Conservation (phyloP, 2,888 invertebrate genomes). For the Pheosia gnoma region DNA sequence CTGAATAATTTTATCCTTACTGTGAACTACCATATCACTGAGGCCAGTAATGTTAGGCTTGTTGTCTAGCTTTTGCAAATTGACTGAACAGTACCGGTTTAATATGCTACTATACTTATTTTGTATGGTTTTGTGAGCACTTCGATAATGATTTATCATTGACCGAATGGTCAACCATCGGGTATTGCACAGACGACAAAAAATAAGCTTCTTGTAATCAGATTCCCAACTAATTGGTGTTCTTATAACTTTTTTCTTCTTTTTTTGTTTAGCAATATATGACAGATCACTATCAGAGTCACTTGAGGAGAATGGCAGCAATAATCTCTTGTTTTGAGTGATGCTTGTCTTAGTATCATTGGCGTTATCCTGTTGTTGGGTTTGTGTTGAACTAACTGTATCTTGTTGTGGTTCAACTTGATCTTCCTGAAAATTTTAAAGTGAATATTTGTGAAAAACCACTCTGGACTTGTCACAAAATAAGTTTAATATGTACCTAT, state of each 20-base stretch:
- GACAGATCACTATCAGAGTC: conserved; percentile 20
- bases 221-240: conserved; percentile 35
- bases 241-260: conserved; percentile 8
- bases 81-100: conserved; percentile 50
- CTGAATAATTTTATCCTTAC: conserved; percentile 51
- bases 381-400: conserved; percentile 44
- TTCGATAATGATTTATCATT: conserved; percentile 23
- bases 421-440: not conserved
- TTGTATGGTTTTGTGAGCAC: conserved; percentile 37
- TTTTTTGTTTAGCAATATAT: conserved; percentile 5
- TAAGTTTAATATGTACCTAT: too few relatives aligned
- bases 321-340: conserved; percentile 9
- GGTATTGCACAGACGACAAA: conserved; percentile 52
- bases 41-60: conserved; percentile 58
- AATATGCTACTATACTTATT: conserved; percentile 44
- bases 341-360: conserved; percentile 12
- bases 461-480: too few relatives aligned
- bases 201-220: conserved; percentile 44
- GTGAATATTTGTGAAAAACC: too few relatives aligned
- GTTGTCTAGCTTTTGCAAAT: conserved; percentile 54
- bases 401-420: conserved; percentile 35
- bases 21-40: conserved; percentile 51
- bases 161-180: conserved; percentile 16
- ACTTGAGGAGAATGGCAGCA: conserved; percentile 18
- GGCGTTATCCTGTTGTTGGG: conserved; percentile 11